A percentile compares a stretch with the other conserved stretches of the same genome.
Conservation (phyloP, 1,140 invertebrate genomes). For the Drosophila insularis region DNA sequence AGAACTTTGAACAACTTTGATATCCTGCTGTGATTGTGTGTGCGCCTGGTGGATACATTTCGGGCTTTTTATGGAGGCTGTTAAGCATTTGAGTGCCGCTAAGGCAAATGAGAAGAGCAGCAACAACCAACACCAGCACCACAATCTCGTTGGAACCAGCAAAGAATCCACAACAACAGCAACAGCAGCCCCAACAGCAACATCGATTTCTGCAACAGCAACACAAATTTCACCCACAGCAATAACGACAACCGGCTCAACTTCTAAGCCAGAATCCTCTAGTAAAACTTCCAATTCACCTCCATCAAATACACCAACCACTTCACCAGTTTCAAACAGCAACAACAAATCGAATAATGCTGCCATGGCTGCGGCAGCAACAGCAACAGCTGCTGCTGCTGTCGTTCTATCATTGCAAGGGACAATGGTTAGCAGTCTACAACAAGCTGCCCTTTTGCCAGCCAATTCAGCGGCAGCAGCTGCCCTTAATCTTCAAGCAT, state of each 20-base stretch:
- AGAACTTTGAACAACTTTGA: conserved; percentile 26
- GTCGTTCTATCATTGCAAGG: conserved; percentile 90
- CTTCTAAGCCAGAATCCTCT: not conserved
- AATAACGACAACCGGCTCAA: conserved; percentile 19
- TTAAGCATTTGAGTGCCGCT: conserved; percentile 75
- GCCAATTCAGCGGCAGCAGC: conserved; percentile 90
- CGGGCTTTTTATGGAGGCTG: conserved; percentile 67
- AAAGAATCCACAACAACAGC: conserved; percentile 22
- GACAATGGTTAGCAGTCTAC: conserved; percentile 89
- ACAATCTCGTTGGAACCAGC: conserved; percentile 8
- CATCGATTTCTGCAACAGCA: conserved; percentile 12
- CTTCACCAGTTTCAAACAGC: not conserved
- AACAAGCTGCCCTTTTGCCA: conserved; percentile 89
- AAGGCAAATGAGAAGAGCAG: conserved; percentile 40
- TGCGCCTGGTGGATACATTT: conserved; percentile 61
- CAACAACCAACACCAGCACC: conserved; percentile 22
- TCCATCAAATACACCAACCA: conserved; percentile 13
- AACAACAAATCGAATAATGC: conserved; percentile 50
- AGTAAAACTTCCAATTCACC: conserved; percentile 3
- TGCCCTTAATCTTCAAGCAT: conserved; percentile 90
- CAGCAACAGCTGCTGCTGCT: conserved; percentile 81
- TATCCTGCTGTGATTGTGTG: conserved; percentile 70
- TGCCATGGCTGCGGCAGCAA: conserved; percentile 67
- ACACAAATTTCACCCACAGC: conserved; percentile 8
- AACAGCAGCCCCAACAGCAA: conserved; percentile 15